Conservation (phyloP, 2,888 invertebrate genomes). For the Zeuzera pyrina region DNA sequence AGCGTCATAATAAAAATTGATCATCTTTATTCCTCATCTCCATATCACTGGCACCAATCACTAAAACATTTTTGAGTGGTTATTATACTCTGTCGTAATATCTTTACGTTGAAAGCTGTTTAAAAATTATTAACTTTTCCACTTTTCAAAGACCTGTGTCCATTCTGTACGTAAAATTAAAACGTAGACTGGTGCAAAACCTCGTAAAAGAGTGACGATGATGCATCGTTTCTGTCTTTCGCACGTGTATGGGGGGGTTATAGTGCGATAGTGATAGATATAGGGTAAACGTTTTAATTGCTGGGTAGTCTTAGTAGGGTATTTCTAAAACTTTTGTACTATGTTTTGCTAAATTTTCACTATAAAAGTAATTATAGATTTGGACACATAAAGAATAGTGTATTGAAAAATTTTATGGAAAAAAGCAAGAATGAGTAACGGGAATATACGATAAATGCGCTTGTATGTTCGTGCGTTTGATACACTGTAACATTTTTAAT, state of each 20-base stretch:
- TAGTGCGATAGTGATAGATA: conserved; percentile 66
- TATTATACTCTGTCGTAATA: too few relatives aligned
- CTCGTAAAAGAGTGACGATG: conserved; percentile 23
- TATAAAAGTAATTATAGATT: conserved; percentile 51
- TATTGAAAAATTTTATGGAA: conserved; percentile 36
- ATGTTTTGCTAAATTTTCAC: conserved; percentile 74
- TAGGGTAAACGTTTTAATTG: conserved; percentile 61
- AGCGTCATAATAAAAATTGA: too few relatives aligned
- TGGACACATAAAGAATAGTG: conserved; percentile 59
- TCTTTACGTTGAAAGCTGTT: too few relatives aligned
- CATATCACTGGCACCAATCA: too few relatives aligned
- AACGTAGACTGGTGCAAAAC: conserved; percentile 46
- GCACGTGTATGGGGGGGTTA: conserved; percentile 38
- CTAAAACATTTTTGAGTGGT: too few relatives aligned
- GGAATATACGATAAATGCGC: conserved; percentile 27
- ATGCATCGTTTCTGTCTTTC: conserved; percentile 30
- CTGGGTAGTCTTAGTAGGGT: conserved; percentile 66
- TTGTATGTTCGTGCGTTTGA: conserved; percentile 6
- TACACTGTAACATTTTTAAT: conserved; percentile 7
- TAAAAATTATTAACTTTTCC: too few relatives aligned
- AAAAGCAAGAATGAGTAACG: conserved; percentile 37
- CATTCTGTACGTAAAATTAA: conserved; percentile 28
- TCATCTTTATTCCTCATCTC: too few relatives aligned
- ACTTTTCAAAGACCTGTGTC: conserved; percentile 20
- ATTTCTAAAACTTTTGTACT: conserved; percentile 72